phyloP scores from a whole-genome alignment of 2,797 vertebrate species.

The Sebastolobus altivelis region DNA sequence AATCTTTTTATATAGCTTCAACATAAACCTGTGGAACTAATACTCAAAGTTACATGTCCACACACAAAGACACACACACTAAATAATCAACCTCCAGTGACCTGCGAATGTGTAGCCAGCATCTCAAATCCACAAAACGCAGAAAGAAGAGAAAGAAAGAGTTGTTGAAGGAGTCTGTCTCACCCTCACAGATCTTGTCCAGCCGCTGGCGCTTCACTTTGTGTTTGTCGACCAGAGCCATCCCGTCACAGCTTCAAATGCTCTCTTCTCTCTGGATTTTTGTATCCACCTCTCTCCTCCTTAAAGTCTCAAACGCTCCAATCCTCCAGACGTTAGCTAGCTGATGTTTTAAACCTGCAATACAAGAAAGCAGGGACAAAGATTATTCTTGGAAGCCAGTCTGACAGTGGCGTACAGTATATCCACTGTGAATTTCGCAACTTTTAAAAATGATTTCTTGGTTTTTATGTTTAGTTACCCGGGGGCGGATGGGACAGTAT shows the following conservation, averaged over 20 bases:
- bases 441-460: background rate
- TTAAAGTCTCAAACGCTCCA: slow-evolving; percentile 42
- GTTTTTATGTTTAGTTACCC: background rate
- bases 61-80: slow-evolving; percentile 8
- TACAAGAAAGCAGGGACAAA: slow-evolving; percentile 31
- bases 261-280: slow-evolving; percentile 51
- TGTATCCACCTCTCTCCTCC: slow-evolving; percentile 45
- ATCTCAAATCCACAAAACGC: slow-evolving; percentile 10
- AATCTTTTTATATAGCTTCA: slow-evolving; percentile 22
- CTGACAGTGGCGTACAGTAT: background rate
- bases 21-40: slow-evolving; percentile 31
- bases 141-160: background rate
- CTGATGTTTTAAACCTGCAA: slow-evolving; percentile 70
- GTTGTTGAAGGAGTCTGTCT: slow-evolving; percentile 14
- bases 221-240: slow-evolving; percentile 89
- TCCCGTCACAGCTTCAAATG: slow-evolving; percentile 54
- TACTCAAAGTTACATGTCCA: background rate
- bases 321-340: slow-evolving; percentile 64
- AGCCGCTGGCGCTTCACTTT: slow-evolving; percentile 89
- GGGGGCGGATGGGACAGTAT: background rate
- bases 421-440: background rate
- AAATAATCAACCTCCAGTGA: slow-evolving; percentile 13
- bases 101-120: background rate
- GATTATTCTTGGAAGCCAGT: background rate
- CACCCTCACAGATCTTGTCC: slow-evolving; percentile 89